Base-by-base conservation (phyloP, 2,888 invertebrate genomes). In the Lycia hirtaria region DNA sequence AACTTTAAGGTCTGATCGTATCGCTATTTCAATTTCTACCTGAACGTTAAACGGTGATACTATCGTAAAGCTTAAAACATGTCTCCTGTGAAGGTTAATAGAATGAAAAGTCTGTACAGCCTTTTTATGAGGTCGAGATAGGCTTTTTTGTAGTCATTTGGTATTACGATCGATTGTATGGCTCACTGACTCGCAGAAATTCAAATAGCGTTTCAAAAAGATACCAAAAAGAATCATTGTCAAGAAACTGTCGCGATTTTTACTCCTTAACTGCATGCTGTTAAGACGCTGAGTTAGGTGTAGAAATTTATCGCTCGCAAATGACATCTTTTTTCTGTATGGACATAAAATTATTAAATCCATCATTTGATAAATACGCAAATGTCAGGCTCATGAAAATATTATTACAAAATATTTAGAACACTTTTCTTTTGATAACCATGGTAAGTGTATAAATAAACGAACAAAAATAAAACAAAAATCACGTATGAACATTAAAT, bases 1-100 rank as follows among this genome's bases (percentile, higher is more conserved):
- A 62, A 62, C 55, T 61, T 51, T 49, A 51, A 56, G 62, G 57
- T 58, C 6, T 19, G 45, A 56, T 47, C n/a, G n/a, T 51, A 51
- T 51, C 51, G 15, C 28, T 20, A 26, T 51, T 38, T 38, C 58
- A 48, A 52, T 49, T 48, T 52, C 32, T 43, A 52, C 51, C 51
- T 52, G 40, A 26, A 32, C 6, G 6, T 40, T 44, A 3, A 22
- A 47, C n/a, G 5, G 40, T 45, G 24, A 54, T 38, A 38, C 37
- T 12, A 15, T 37, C 41, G 37, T 43, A 12, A 28, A 45, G 19
- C 24, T 44, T n/a, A 17, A 12, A 4, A 12, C n/a, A 30, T 24
- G 26, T 33, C 40, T 35, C 48, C 7, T 19, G 14, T 24, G 24
- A 26, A 41, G 35, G 37, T 48, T 48, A 6, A 24, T 47, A 43